Evolutionary conservation across 2,113 vertebrate genomes (phyloP), one percentile per base, ranked within the genome.

Genomic region (Ondatra zibethicus): DNA sequence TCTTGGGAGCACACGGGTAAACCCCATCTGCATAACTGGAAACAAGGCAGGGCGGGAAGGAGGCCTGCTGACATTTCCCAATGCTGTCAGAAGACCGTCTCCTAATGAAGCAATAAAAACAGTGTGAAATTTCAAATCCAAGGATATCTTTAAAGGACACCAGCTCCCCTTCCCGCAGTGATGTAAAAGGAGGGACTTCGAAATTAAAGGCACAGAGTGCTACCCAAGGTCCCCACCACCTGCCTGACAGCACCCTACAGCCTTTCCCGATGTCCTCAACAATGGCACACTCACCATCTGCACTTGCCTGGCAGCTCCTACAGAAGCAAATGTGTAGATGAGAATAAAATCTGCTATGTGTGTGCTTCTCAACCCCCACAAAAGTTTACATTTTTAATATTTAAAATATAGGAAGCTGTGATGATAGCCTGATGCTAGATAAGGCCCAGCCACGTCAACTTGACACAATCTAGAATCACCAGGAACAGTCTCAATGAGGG

Each of bases 191-290:
- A 75, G 52, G 1, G 1, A 42, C 42, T 68, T 21, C 0, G 63
- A 39, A 5, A 39, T 14, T 7, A 2, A 7, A 31, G 63, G 31
- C 27, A 31, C n/a, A 16, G 2, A 11, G n/a, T 5, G 13, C 1
- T 21, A 61, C 72, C 78, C 0, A 0, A 5, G 39, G 45, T 23
- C 33, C 52, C n/a, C 39, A 6, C 7, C 29, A 8, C 3, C 0
- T 13, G 31, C 11, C 25, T 0, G 3, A 45, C 5, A 0, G 7
- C 1, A 1, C 25, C 58, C 65, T 0, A 25, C 0, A 1, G 47
- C 0, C 1, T 5, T 47, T 14, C 17, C 17, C 10, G 8, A 19
- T 9, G 42, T 19, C 25, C 39, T 36, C 36, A 13, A 12, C 31
- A 1, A 2, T 4, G 29, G 23, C 0, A 11, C n/a, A 0, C 0